Base-by-base conservation (phyloP, 2,888 invertebrate species). In the Osmoderma eremita region DNA sequence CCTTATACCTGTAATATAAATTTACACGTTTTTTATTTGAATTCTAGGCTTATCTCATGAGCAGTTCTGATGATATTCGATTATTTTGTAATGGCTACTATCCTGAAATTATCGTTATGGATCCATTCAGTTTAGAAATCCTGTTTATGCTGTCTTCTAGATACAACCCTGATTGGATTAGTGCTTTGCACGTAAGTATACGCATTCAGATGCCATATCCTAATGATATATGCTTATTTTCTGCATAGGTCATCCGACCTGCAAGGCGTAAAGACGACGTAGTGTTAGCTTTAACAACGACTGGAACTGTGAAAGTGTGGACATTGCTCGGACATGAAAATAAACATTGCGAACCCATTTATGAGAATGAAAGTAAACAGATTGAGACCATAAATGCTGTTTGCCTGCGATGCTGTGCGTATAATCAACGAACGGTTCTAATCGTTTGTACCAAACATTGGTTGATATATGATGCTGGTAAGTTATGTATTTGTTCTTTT, bases 141-240 rank as follows among this genome's bases (percentile, higher is more conserved):
- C 83, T 97, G 12, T 96, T 96, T 81, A 90, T 91, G n/a, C 84
- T 99, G 48, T 93, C 94, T 74, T 97, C 97, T 0, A 91, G 95
- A 79, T 95, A 98, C 69, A 96, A 96, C 79, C 97, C 98, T 0
- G 98, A 99, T 78, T 99, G 99, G 98, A 96, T 99, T 76, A 95
- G 95, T 70, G 95, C 98, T 50, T 87, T 98, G 74, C 95, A 97
- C 83, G 93, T 98, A 76, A 84, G 85, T 58, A 30, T 30, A 1
- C 8, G 45, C 17, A 6, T 39, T 8, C 17, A 8, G 5, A 38
- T 30, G 1, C 10, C 10, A 50, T 51, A 53, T 18, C 17, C 17
- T 30, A 39, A 54, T 61, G 39, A 68, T 62, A 63, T 61, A 48
- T 24, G 67, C 54, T 66, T 73, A 75, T 54, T n/a, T 22, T 24